Evolutionary conservation across 2,113 vertebrate species (phyloP).

Genomic region (Dendropsophus ebraccatus): DNA sequence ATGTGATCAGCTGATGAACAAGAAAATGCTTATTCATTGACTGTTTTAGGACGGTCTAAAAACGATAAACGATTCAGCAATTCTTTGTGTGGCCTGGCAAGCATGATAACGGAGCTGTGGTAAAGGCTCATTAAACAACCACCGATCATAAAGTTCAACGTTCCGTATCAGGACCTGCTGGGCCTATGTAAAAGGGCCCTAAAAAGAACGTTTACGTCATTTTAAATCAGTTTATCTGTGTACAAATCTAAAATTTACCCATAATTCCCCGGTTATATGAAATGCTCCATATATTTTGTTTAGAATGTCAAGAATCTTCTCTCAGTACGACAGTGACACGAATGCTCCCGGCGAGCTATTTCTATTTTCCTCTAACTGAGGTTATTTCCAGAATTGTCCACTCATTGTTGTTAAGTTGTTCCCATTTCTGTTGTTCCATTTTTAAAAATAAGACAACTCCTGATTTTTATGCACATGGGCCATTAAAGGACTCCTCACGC

Average conservation of each 20-base stretch:
- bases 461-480: slow-evolving; percentile 50
- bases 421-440: slow-evolving; percentile 14
- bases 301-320: not conserved
- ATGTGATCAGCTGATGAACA: no score
- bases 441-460: slow-evolving; percentile 38
- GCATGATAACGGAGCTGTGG: no score
- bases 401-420: slow-evolving; percentile 24
- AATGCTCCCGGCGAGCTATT: not conserved
- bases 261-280: not conserved
- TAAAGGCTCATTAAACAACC: no score
- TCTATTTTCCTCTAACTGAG: not conserved
- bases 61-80: no score
- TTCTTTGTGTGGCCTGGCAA: no score
- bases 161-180: no score
- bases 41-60: no score
- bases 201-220: no score
- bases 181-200: no score
- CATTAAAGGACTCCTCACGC: slow-evolving; percentile 51
- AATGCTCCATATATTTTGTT: not conserved
- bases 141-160: no score
- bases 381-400: slow-evolving; percentile 26
- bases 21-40: no score
- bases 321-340: not conserved
- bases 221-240: not conserved
- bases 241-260: not conserved